Evolutionary conservation across 2,113 vertebrate genomes (phyloP).

Genomic region (Crotalus horridus): DNA sequence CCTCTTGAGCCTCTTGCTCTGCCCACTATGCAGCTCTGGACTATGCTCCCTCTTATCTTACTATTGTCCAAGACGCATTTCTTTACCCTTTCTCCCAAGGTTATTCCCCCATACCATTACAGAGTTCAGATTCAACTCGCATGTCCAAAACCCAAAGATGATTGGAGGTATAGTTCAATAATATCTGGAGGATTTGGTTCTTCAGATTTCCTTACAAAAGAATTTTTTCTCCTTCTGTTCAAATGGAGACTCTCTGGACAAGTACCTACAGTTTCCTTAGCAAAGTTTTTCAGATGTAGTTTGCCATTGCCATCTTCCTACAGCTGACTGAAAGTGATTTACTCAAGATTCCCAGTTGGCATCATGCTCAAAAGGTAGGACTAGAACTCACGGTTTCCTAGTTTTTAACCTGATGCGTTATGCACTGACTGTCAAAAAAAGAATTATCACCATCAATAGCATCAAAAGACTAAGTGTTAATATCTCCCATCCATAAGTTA

Average conservation of each 20-base stretch:
- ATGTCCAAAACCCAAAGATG: background rate
- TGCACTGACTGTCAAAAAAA: background rate
- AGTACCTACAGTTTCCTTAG: background rate
- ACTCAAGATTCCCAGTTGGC: background rate
- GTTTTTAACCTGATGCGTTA: background rate
- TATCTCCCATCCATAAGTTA: background rate
- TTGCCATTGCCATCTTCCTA: background rate
- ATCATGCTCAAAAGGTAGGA: background rate
- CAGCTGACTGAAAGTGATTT: background rate
- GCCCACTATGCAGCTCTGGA: background rate
- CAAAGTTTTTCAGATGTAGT: background rate
- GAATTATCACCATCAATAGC: background rate
- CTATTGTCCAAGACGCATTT: background rate
- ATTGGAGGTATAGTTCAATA: background rate
- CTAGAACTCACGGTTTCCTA: background rate
- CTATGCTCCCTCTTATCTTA: background rate
- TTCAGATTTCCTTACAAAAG: background rate
- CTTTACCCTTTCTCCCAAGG: background rate
- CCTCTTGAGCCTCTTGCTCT: background rate
- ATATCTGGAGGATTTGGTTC: background rate
- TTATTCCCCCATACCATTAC: background rate
- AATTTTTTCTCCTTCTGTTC: background rate
- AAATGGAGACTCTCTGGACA: background rate
- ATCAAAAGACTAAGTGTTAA: background rate
- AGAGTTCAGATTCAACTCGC: background rate